Evolutionary conservation across 1,140 invertebrate genomes (phyloP), one percentile per base, ranked within the genome.

Genomic region (Nephila pilipes): DNA sequence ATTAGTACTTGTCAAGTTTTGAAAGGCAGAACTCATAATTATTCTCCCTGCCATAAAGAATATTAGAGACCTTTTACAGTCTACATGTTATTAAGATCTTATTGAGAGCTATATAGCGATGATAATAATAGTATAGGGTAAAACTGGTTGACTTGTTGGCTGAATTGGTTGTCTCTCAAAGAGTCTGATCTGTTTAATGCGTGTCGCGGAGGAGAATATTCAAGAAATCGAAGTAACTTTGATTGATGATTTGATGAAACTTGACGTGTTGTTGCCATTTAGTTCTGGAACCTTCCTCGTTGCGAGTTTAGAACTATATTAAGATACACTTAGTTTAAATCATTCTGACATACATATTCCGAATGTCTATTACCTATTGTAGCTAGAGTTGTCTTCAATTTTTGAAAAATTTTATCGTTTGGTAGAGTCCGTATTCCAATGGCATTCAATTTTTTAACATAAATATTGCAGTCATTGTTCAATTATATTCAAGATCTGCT

Each of bases 1-100:
- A 75, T 75, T 75, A 75, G 32, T 12, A 36, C 29, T 75, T 75
- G 69, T 75, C 69, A 32, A 75, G 29, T 32, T 75, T 29, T 75
- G 29, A 75, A 75, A 18, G 32, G 32, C 29, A 75, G 6, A 75
- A 32, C 32, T 75, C 65, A 18, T 75, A 75, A 75, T 75, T 75
- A 75, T 75, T 75, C 32, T 29, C 12, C 32, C 69, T 4, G 69
- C 36, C 18, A 75, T 32, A 16, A 20, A 14, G 69, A 25, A 32
- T 75, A 32, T 75, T 75, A 75, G 16, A 14, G 36, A 16, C 2
- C 25, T 75, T 75, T 75, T 36, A 32, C 29, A 14, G 58, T 20
- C 2, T 60, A 18, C 22, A 32, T 69, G 29, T 69, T 69, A 29
- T 25, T 69, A 69, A 25, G 29, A 75, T 75, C 12, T n/a, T 65